Evolutionary conservation across 2,888 invertebrate species (phyloP).

Genomic region (Oxyteleia sp.): DNA sequence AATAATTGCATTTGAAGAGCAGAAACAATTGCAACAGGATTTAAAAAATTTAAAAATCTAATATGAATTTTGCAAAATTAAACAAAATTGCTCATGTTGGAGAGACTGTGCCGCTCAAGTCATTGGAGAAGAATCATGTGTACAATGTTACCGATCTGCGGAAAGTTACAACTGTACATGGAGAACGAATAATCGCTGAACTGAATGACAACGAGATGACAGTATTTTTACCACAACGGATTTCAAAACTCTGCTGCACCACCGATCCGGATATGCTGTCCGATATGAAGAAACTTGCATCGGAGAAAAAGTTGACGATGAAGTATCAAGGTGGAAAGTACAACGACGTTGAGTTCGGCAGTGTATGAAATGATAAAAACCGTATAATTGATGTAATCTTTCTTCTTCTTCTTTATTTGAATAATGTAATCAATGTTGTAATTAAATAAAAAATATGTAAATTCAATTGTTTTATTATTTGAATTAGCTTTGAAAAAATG

Average conservation of each 20-base stretch:
- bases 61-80: background rate
- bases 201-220: background rate
- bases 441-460: no score
- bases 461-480: no score
- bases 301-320: no score
- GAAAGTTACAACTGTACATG: background rate
- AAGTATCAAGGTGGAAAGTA: no score
- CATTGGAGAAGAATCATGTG: background rate
- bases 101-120: background rate
- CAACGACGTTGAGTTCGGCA: no score
- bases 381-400: no score
- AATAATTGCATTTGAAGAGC: background rate
- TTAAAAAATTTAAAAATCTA: constrained; percentile 1
- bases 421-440: no score
- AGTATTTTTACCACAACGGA: background rate
- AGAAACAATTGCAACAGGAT: background rate
- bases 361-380: no score
- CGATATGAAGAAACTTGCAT: no score
- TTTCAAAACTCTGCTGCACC: background rate
- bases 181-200: background rate
- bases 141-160: background rate
- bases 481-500: no score
- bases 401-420: no score
- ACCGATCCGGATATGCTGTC: background rate
- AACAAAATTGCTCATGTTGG: background rate